A percentile compares a stretch with the other conserved stretches of the same genome.
Evolutionary conservation across 2,888 invertebrate species (phyloP).

Genomic region (Sinelater perroti): DNA sequence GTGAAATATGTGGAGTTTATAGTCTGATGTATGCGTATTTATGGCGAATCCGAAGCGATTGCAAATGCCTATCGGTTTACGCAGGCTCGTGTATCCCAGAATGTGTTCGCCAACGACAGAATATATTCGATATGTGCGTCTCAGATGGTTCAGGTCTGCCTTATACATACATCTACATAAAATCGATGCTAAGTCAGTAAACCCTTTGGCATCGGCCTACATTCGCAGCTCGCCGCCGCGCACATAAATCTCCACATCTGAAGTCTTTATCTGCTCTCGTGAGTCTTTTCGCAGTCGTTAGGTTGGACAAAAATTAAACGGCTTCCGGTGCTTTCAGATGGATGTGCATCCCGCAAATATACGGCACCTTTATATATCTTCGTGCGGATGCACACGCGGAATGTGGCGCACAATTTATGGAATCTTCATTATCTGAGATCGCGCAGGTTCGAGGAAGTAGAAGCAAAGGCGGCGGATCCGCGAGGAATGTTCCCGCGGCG

Average conservation of each 20-base stretch:
- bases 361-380: slow-evolving; percentile 25
- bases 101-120: slow-evolving; percentile 36
- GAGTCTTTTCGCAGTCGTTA: slow-evolving; percentile 50
- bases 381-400: slow-evolving; percentile 27
- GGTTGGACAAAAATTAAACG: slow-evolving; percentile 51
- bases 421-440: slow-evolving; percentile 29
- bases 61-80: slow-evolving; percentile 24
- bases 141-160: slow-evolving; percentile 38
- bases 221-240: slow-evolving; percentile 47
- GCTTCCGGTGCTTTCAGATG: slow-evolving; percentile 51
- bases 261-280: slow-evolving; percentile 47
- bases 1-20: background rate
- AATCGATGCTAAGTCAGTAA: slow-evolving; percentile 46
- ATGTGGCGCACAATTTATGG: slow-evolving; percentile 27
- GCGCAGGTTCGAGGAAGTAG: slow-evolving; percentile 18
- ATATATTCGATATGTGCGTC: slow-evolving; percentile 41
- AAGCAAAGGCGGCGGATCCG: slow-evolving; percentile 10
- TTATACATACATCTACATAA: slow-evolving; percentile 42
- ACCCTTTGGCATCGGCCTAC: slow-evolving; percentile 51
- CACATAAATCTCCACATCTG: slow-evolving; percentile 49
- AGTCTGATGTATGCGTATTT: background rate
- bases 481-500: slow-evolving; percentile 2
- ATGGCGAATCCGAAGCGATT: slow-evolving; percentile 17
- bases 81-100: slow-evolving; percentile 22
- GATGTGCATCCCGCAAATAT: slow-evolving; percentile 45